Evolutionary conservation across 1,140 invertebrate genomes (phyloP).

Genomic region (Oppia nitens): DNA sequence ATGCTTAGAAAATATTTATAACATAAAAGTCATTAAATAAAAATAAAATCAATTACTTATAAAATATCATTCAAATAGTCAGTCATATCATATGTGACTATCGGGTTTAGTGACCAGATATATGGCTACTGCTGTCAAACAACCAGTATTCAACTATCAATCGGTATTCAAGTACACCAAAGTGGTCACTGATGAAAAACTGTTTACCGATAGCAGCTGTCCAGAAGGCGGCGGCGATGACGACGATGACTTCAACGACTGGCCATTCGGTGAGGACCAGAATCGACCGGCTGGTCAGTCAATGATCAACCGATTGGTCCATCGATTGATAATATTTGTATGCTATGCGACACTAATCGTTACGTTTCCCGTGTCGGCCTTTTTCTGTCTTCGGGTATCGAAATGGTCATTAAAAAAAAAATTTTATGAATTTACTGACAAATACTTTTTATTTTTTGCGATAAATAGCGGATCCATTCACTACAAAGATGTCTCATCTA

Average conservation of each 20-base stretch:
- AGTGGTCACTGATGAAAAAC: too few relatives aligned
- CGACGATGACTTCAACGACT: neutral
- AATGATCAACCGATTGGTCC: neutral
- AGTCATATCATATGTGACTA: too few relatives aligned
- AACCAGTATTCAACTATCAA: slow-evolving; percentile 1
- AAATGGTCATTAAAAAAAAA: neutral
- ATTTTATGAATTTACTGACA: slow-evolving; percentile 1
- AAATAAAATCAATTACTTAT: too few relatives aligned
- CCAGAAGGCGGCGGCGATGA: too few relatives aligned
- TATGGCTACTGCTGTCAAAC: too few relatives aligned
- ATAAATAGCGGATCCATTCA: slow-evolving; percentile 6
- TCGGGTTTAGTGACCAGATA: too few relatives aligned
- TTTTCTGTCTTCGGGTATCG: slow-evolving; percentile 5
- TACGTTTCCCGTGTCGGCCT: slow-evolving; percentile 9
- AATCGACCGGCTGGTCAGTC: neutral
- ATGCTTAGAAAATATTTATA: too few relatives aligned
- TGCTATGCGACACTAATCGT: neutral
- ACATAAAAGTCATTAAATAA: too few relatives aligned
- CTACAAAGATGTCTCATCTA: slow-evolving; percentile 15
- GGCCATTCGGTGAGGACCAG: neutral
- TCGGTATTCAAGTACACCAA: slow-evolving; percentile 7
- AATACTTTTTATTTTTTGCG: neutral
- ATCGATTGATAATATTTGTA: neutral
- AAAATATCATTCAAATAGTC: too few relatives aligned
- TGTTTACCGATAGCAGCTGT: too few relatives aligned